Evolutionary conservation across 2,888 invertebrate species (phyloP).

Genomic region (Pyrrhosoma nymphula): DNA sequence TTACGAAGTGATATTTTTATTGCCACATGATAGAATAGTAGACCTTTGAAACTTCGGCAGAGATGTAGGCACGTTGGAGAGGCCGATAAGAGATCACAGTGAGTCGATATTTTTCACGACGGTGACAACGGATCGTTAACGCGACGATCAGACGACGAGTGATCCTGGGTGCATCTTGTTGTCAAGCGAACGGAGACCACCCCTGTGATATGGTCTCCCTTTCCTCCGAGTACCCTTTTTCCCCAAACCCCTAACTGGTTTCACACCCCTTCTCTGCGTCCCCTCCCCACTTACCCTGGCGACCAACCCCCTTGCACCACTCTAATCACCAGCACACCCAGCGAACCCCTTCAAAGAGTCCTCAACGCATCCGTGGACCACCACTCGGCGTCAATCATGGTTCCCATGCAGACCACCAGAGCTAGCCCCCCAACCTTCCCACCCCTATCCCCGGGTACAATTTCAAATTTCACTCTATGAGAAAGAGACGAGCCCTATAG

Average conservation of each 20-base stretch:
- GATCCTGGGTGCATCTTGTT: neutral
- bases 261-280: neutral
- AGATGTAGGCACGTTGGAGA: too few relatives aligned
- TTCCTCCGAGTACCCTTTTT: neutral
- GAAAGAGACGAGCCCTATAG: too few relatives aligned
- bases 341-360: neutral
- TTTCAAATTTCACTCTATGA: too few relatives aligned
- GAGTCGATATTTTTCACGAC: too few relatives aligned
- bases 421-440: too few relatives aligned
- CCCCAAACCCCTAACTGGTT: too few relatives aligned
- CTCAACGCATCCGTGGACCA: neutral
- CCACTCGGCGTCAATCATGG: slow-evolving; percentile 8
- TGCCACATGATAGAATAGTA: too few relatives aligned
- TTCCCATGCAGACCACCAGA: neutral
- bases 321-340: neutral
- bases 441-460: too few relatives aligned
- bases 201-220: neutral
- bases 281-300: neutral
- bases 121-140: too few relatives aligned
- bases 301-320: neutral
- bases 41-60: too few relatives aligned
- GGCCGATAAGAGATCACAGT: too few relatives aligned
- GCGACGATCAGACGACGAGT: neutral
- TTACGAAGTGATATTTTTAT: too few relatives aligned
- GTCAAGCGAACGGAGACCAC: neutral